A percentile compares a stretch with the other conserved stretches of the same genome.
phyloP scores from a whole-genome alignment of 1,140 invertebrate genomes.

The Dinothrombium tinctorium region DNA sequence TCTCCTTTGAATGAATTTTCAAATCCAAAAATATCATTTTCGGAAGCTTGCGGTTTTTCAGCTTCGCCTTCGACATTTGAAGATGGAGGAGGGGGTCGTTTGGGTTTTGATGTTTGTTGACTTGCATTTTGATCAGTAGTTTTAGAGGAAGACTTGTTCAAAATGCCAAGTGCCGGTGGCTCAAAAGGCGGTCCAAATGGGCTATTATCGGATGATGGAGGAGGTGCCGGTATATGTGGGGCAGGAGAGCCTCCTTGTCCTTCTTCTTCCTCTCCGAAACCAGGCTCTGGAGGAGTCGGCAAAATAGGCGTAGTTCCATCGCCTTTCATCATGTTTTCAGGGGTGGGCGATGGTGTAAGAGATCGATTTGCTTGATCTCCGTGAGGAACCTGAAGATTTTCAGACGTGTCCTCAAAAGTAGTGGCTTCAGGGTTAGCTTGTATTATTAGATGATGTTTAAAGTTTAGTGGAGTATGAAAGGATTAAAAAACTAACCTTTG shows the following conservation, averaged over 20 bases:
- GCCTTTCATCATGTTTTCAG: conserved; percentile 12
- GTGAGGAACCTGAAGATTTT: background rate
- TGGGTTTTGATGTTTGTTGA: background rate
- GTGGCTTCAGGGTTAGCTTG: no score
- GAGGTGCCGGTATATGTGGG: no score
- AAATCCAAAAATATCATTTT: background rate
- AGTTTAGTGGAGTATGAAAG: no score
- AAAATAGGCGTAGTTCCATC: conserved; percentile 16
- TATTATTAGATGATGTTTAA: no score
- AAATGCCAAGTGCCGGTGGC: no score
- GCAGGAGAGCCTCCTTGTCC: background rate
- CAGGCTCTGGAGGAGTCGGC: conserved; percentile 11
- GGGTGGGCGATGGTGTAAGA: conserved; percentile 12
- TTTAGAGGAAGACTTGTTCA: no score
- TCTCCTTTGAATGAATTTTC: background rate
- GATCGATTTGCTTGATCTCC: background rate
- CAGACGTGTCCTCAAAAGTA: no score
- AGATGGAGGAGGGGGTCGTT: background rate
- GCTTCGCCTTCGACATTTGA: background rate
- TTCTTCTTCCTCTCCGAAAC: conserved; percentile 12
- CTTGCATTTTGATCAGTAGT: background rate
- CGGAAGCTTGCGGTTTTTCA: background rate
- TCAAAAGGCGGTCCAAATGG: no score
- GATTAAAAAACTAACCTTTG: no score
- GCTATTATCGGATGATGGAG: no score